Evolutionary conservation across 2,797 vertebrate genomes (phyloP).

Genomic region (Labroides dimidiatus): DNA sequence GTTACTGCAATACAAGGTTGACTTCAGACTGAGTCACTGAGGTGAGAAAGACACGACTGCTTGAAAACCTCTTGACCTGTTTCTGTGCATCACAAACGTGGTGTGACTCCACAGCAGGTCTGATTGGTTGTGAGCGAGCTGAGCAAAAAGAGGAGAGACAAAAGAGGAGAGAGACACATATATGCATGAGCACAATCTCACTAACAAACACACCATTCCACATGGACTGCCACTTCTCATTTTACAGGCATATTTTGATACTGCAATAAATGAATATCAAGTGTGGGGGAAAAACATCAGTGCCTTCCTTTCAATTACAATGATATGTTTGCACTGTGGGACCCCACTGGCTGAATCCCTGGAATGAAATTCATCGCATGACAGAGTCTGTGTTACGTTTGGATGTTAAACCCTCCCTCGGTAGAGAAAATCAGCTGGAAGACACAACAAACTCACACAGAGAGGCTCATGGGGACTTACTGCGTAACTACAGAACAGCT

Average conservation of each 20-base stretch:
- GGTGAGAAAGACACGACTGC: slow-evolving; percentile 3
- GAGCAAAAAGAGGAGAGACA: slow-evolving; percentile 35
- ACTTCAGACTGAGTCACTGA: slow-evolving; percentile 33
- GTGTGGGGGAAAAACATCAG: neutral
- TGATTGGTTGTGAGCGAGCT: slow-evolving; percentile 25
- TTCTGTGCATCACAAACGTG: slow-evolving; percentile 42
- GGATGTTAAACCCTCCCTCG: slow-evolving; percentile 11
- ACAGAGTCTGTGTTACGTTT: slow-evolving; percentile 11
- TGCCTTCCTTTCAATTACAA: slow-evolving; percentile 46
- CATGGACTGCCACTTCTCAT: slow-evolving; percentile 30
- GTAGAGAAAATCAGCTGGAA: slow-evolving; percentile 17
- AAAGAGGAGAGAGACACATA: slow-evolving; percentile 11
- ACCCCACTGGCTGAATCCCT: slow-evolving; percentile 10
- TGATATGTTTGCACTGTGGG: slow-evolving; percentile 32
- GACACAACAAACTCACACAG: slow-evolving; percentile 2
- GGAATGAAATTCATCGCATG: slow-evolving; percentile 23
- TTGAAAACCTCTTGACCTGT: slow-evolving; percentile 31
- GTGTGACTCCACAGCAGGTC: slow-evolving; percentile 27
- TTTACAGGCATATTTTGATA: slow-evolving; percentile 43
- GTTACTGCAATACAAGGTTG: slow-evolving; percentile 4
- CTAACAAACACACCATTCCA: slow-evolving; percentile 13
- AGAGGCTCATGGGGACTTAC: neutral
- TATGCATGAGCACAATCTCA: slow-evolving; percentile 9
- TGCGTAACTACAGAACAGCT: neutral
- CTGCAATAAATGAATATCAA: slow-evolving; percentile 42